These are phyloP conservation scores for Leptodactylus fuscus DNA, from an alignment of 2,113 vertebrate genomes.

Conservation along the genomic window DNA sequence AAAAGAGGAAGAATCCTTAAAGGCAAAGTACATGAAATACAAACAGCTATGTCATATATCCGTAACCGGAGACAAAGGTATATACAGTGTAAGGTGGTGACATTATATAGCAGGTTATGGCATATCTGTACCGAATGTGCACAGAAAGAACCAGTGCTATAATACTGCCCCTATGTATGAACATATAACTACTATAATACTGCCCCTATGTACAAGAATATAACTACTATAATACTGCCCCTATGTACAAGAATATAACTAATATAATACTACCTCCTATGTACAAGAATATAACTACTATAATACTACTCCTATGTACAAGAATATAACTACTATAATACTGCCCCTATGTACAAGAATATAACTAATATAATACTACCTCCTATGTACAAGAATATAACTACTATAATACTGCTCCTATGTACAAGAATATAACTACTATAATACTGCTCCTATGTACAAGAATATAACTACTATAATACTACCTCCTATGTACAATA, in stretches of 20 bases:
- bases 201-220: no score
- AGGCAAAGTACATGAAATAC: background rate
- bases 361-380: no score
- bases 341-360: no score
- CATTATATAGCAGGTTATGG: background rate
- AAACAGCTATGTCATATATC: background rate
- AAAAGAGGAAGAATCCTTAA: background rate
- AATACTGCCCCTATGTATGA: no score
- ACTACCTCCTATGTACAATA: no score
- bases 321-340: slow-evolving; percentile 7
- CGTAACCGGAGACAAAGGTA: background rate
- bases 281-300: background rate
- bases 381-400: no score
- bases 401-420: background rate
- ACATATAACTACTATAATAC: no score
- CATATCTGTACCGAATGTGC: background rate
- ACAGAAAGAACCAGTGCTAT: no score
- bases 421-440: background rate
- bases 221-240: no score
- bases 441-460: background rate
- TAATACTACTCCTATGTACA: background rate
- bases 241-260: no score
- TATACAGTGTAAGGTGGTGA: background rate
- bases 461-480: slow-evolving; percentile 7
- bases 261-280: no score